phyloP scores from a whole-genome alignment of 2,888 invertebrate genomes.

The Tetrapedia diversipes region DNA sequence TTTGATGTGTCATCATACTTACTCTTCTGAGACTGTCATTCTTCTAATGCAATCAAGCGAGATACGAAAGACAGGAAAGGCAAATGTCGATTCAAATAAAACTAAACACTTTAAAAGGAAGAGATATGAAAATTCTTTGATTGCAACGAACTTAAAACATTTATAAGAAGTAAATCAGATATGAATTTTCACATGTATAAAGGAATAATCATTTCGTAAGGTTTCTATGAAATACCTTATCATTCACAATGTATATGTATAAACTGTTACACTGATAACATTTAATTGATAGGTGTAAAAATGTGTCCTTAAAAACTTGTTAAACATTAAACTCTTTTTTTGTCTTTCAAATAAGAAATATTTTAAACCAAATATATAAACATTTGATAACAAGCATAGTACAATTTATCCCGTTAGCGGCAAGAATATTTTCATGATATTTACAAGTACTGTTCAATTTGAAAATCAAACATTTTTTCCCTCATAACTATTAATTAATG shows the following conservation, averaged over 20 bases:
- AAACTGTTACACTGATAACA: background rate
- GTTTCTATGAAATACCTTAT: background rate
- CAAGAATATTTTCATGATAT: slow-evolving; percentile 10
- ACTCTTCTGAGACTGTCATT: slow-evolving; percentile 75
- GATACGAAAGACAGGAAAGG: background rate
- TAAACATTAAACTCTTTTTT: slow-evolving; percentile 14
- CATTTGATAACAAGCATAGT: background rate
- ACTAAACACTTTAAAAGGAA: background rate
- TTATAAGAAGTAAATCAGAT: background rate
- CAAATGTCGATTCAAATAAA: background rate
- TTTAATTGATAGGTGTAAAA: background rate
- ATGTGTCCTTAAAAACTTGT: background rate
- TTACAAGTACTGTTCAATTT: background rate
- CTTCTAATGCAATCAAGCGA: slow-evolving; percentile 39
- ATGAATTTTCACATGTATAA: background rate
- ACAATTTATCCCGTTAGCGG: slow-evolving; percentile 16
- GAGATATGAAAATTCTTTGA: too few species aligned
- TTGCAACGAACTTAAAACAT: background rate
- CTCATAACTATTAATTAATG: background rate
- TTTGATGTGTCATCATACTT: slow-evolving; percentile 61
- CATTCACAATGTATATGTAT: background rate
- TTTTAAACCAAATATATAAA: background rate
- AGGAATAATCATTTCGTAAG: background rate
- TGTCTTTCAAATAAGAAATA: background rate
- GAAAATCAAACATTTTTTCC: background rate